Conservation (phyloP, 2,888 invertebrate species). For the Periphyllus acericola region DNA sequence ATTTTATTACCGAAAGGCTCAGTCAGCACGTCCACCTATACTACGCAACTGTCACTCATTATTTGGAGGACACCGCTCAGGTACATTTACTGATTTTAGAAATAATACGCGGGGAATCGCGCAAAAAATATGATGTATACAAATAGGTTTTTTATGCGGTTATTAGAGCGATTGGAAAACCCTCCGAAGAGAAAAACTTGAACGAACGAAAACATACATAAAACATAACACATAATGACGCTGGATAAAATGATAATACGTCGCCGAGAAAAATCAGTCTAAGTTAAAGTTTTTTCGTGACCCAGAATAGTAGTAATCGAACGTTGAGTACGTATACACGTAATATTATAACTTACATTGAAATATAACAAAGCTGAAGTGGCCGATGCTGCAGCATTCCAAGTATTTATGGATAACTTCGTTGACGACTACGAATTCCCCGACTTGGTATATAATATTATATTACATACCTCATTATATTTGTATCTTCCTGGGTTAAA, state of each 20-base stretch:
- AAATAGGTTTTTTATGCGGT: neutral
- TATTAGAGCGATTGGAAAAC: neutral
- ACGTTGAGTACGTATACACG: neutral
- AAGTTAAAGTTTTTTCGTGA: neutral
- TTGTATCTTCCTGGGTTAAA: neutral
- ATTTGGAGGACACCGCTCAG: neutral
- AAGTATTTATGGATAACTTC: conserved; percentile 13
- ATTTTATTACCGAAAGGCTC: conserved; percentile 15
- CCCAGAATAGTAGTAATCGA: neutral
- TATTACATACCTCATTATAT: neutral
- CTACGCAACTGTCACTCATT: neutral
- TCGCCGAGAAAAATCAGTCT: neutral
- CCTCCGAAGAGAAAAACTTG: neutral
- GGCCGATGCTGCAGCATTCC: neutral
- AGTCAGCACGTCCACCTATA: neutral
- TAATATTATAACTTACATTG: neutral
- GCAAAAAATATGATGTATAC: too few relatives aligned
- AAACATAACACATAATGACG: neutral
- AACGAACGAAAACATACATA: neutral
- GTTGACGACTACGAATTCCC: neutral
- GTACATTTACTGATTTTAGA: neutral
- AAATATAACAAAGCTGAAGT: neutral
- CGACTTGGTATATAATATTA: neutral
- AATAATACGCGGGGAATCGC: neutral
- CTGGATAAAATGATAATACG: neutral